Evolutionary conservation across 2,888 invertebrate species (phyloP).

Genomic region (Epistrophella euchroma): DNA sequence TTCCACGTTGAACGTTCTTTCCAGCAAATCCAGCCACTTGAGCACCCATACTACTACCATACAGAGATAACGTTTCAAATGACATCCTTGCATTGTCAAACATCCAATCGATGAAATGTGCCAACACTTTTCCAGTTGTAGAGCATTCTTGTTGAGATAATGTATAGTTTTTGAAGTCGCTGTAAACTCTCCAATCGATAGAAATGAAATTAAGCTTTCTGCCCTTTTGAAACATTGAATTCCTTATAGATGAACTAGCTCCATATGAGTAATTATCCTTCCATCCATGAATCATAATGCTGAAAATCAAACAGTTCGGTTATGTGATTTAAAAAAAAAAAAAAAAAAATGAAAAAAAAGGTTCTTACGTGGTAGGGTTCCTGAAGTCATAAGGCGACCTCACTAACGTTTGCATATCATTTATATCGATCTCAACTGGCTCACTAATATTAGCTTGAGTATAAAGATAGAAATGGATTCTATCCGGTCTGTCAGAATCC

Average conservation of each 20-base stretch:
- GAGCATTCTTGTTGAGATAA: slow-evolving; percentile 83
- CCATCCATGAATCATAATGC: slow-evolving; percentile 85
- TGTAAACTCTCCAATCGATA: slow-evolving; percentile 85
- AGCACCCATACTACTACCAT: slow-evolving; percentile 86
- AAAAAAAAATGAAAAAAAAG: background rate
- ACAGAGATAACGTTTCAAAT: slow-evolving; percentile 84
- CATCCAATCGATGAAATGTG: slow-evolving; percentile 80
- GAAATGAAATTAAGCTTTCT: slow-evolving; percentile 86
- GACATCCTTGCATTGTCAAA: slow-evolving; percentile 84
- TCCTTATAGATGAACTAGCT: slow-evolving; percentile 75
- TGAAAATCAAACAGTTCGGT: slow-evolving; percentile 1
- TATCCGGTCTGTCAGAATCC: slow-evolving; percentile 13
- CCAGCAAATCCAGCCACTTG: slow-evolving; percentile 86
- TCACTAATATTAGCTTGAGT: slow-evolving; percentile 35
- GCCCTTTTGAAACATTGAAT: slow-evolving; percentile 85
- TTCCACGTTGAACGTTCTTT: slow-evolving; percentile 85
- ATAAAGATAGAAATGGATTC: slow-evolving; percentile 52
- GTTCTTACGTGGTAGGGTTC: slow-evolving; percentile 38
- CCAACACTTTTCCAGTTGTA: slow-evolving; percentile 76
- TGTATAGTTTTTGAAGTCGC: slow-evolving; percentile 84
- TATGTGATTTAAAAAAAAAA: background rate
- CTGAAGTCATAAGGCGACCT: slow-evolving; percentile 39
- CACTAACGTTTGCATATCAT: slow-evolving; percentile 13
- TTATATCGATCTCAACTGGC: slow-evolving; percentile 30
- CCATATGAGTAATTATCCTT: slow-evolving; percentile 84